Base-by-base conservation (phyloP, 2,888 invertebrate genomes). In the Scrobipalpa atriplicella region DNA sequence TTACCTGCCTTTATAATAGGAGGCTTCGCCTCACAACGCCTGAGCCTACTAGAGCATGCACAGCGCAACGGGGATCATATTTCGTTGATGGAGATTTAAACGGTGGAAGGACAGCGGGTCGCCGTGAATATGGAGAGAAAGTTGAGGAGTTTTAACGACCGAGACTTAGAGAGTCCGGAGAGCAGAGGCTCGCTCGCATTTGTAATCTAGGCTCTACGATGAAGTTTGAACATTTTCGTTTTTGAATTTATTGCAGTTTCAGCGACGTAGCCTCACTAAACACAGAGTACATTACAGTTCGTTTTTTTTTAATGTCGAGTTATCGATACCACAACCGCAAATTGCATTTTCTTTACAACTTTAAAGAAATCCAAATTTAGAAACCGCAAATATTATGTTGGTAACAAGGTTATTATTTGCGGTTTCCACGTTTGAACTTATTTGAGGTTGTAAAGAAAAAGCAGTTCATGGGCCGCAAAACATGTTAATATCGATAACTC, bases 141-240 rank as follows among this genome's bases (percentile, higher is more conserved):
- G 81, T 83, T 85, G 78, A 76, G 74, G 76, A 83, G 82, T 85
- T 86, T 83, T 82, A 85, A 86, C 84, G 83, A 80, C 82, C 72
- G 71, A 73, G 77, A 79, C 81, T 84, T 84, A 78, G 78, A 71
- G 69, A 74, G 77, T 73, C 75, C 76, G 72, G 71, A 71, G 72
- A 76, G 75, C 70, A 69, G 68, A 67, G 72, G 73, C 73, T 71
- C 70, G 71, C 71, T n/a, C n/a, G n/a, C n/a, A n/a, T n/a, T n/a
- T n/a, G 77, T 80, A 78, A 80, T 79, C 75, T 75, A 39, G 5
- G 52, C 18, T 52, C 52, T 18, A 72, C 71, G 70, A 66, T 72
- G 75, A 75, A 80, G 71, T 80, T 80, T 74, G 75, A 68, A 73
- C 79, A 78, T 72, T 78, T 73, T 73, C 73, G 72, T 75, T 82